Evolutionary conservation across 2,797 vertebrate species (phyloP), one percentile per base, ranked within the genome.

Genomic region (Dicrostonyx torquatus): DNA sequence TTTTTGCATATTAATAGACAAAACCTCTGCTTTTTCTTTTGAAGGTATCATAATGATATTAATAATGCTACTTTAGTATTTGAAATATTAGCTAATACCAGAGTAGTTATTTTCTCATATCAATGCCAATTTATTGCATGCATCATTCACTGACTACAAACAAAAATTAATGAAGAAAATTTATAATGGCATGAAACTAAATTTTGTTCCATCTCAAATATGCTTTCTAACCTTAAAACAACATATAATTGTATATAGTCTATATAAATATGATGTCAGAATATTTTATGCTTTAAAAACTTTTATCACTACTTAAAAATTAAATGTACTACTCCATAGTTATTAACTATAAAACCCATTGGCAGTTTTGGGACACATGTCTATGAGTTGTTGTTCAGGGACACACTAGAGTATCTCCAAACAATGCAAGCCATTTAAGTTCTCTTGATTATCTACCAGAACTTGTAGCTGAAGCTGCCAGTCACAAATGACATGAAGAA

Each of bases 31-130:
- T 80, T 50, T 13, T 80, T 18, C 83, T 90, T 94, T 53, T 58
- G 2, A 94, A 89, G 9, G 24, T 31, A 11, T 53, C 9, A 48
- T 87, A 60, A 78, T 70, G 37, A n/a, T 66, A 85, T 76, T 82
- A 64, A n/a, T 89, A 73, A 40, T 24, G 5, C 40, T 73, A 43
- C 37, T 31, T 77, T 17, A 64, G 55, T 1, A 79, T 50, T 95
- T 96, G 60, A 94, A 95, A 94, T 94, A 92, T 40, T 37, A 94
- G 48, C 40, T 95, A 87, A 93, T 73, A 80, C 2, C 6, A 92
- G 0, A 89, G 20, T 94, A 62, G 1, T 89, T 86, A 64, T 72
- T 75, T 91, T 29, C 11, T 79, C n/a, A 76, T 64, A 90, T 84
- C 43, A 87, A 79, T 40, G 50, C 10, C 6, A 84, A 34, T 88